Conservation (phyloP, 2,888 invertebrate species). For the Masnerella sp. region DNA sequence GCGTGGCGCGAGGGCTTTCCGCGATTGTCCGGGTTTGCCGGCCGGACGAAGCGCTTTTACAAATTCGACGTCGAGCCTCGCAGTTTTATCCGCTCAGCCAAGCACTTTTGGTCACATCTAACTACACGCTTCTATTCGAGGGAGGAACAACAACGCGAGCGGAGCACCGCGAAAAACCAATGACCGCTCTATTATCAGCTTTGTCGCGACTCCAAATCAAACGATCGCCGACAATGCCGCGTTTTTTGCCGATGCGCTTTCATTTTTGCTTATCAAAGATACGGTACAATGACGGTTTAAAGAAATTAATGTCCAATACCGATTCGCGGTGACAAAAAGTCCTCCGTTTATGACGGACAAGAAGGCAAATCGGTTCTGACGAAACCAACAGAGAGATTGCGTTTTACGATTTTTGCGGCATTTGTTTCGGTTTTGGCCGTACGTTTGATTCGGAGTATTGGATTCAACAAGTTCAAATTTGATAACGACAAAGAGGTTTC, state of each 20-base stretch:
- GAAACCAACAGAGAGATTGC: not conserved
- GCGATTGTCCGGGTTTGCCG: constrained; percentile 24
- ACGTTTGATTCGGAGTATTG: not conserved
- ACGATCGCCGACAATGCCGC: constrained; percentile 9
- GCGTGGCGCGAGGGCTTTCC: constrained; percentile 16
- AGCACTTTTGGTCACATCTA: constrained; percentile 33
- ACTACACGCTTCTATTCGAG: constrained; percentile 20
- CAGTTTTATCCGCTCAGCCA: constrained; percentile 36
- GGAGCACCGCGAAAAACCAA: constrained; percentile 19
- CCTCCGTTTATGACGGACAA: too few species aligned
- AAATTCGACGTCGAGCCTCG: constrained; percentile 36
- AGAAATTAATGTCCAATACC: not conserved
- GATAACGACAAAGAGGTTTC: not conserved
- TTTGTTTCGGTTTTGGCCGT: too few species aligned
- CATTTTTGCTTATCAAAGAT: constrained; percentile 7
- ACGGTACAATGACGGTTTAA: constrained; percentile 5
- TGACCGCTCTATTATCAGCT: constrained; percentile 33
- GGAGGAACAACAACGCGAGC: constrained; percentile 22
- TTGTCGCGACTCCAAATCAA: constrained; percentile 24
- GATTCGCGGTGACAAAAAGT: too few species aligned
- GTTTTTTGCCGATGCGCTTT: constrained; percentile 5
- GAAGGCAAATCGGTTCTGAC: not conserved
- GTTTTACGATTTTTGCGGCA: not conserved
- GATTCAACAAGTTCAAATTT: not conserved
- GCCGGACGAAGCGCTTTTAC: constrained; percentile 34